Evolutionary conservation across 2,888 invertebrate species (phyloP).

Genomic region (Trilocha varians): DNA sequence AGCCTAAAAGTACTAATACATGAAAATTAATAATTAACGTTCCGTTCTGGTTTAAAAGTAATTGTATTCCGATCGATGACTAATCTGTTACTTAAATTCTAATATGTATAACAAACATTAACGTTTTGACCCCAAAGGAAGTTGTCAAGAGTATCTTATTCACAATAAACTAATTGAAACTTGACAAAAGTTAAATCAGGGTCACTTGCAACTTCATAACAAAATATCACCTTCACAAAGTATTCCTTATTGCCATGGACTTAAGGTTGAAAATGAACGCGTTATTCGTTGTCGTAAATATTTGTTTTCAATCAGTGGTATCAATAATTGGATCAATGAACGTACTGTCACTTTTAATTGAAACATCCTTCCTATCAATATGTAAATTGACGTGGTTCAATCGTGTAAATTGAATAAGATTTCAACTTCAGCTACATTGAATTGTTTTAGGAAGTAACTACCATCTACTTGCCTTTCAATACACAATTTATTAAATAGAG

Average conservation of each 20-base stretch:
- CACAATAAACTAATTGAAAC: slow-evolving; percentile 52
- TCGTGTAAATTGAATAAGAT: not conserved
- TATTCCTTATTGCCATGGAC: not conserved
- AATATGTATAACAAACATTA: too few species aligned
- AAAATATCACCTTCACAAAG: not conserved
- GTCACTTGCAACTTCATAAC: slow-evolving; percentile 18
- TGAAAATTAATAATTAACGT: too few species aligned
- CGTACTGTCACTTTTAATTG: slow-evolving; percentile 49
- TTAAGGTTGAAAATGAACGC: not conserved
- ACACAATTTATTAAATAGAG: too few species aligned
- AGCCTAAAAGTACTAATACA: too few species aligned
- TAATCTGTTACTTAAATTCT: too few species aligned
- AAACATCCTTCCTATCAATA: slow-evolving; percentile 30
- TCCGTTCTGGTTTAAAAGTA: too few species aligned
- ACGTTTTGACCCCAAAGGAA: slow-evolving; percentile 36
- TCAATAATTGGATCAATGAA: slow-evolving; percentile 40
- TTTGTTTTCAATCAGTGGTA: slow-evolving; percentile 40
- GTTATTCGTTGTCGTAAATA: slow-evolving; percentile 15
- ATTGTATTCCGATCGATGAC: too few species aligned
- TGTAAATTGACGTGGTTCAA: slow-evolving; percentile 2
- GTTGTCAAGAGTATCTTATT: slow-evolving; percentile 53
- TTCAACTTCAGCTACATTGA: not conserved
- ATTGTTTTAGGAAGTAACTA: too few species aligned
- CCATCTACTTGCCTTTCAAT: too few species aligned
- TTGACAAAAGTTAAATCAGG: slow-evolving; percentile 45